Base-by-base conservation (phyloP, 2,797 vertebrate genomes). In the Nasua narica region DNA sequence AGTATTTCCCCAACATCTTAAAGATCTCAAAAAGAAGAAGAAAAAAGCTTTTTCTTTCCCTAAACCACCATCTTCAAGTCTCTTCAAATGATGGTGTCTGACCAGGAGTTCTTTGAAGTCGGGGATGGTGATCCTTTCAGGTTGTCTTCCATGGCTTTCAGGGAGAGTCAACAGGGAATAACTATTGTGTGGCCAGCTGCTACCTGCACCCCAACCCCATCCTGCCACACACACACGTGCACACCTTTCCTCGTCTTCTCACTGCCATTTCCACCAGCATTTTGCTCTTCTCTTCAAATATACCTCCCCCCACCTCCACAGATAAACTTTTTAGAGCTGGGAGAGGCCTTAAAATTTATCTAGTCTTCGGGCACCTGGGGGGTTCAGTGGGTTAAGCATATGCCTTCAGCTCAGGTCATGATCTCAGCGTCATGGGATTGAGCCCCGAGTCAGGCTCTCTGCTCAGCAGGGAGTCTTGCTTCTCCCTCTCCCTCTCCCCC, bases 1-100 rank as follows among this genome's bases (percentile, higher is more conserved):
- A 21, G 14, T 67, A 70, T 85, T 91, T 90, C 10, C 16, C 27
- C 84, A 32, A 76, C 35, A 77, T 56, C 56, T 29, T 70, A 81
- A 69, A 37, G 25, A 40, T 92, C 67, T 72, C 79, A 83, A 94
- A 76, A 85, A 94, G 77, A 29, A 87, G 11, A 84, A 50, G 65
- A 87, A 87, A n/a, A 74, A 58, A 5, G 0, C 35, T 67, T 27
- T 65, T 48, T 69, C 3, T 29, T 86, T 77, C 65, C 15, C 65
- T 27, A 48, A 87, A 72, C 32, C 18, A 67, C 25, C 5, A 40
- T 67, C 40, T 91, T 83, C 14, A 90, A 3, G 3, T 40, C 58
- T 90, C 50, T 87, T 88, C 70, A 79, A 23, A 67, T 83, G 69
- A 67, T 29, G 43, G n/a, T 92, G 76, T 78, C 67, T 78, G 21